Conservation (phyloP, 1,140 invertebrate species). For the Lanistes nyassanus region DNA sequence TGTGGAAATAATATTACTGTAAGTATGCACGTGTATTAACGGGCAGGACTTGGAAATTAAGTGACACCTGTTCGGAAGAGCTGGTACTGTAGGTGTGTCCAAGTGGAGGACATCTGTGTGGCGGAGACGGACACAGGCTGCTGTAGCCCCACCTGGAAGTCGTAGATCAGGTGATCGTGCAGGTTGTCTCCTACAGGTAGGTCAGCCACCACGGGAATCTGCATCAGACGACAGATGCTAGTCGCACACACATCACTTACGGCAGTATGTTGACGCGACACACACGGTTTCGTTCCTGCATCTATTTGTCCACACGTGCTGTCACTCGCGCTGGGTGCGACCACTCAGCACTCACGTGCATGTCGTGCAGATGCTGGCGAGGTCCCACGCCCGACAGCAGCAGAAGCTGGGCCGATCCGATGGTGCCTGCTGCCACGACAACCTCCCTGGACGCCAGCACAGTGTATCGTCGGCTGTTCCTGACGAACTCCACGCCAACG, state of each 20-base stretch:
- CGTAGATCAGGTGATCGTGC: conserved; percentile 74
- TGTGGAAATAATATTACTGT: neutral
- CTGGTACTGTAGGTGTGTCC: conserved; percentile 13
- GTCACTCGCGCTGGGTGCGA: neutral
- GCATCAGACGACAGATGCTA: neutral
- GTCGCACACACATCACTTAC: too few relatives aligned
- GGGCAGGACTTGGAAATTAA: neutral
- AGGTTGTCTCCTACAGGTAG: conserved; percentile 88
- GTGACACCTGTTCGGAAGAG: conserved; percentile 21
- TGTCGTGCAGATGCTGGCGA: conserved; percentile 32
- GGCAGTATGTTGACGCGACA: too few relatives aligned
- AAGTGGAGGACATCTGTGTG: conserved; percentile 11
- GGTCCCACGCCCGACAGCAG: conserved; percentile 93
- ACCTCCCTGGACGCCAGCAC: conserved; percentile 83
- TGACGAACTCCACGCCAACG: conserved; percentile 57
- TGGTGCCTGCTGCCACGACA: conserved; percentile 80
- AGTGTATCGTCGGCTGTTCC: conserved; percentile 67
- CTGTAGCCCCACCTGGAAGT: conserved; percentile 24
- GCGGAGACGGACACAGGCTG: conserved; percentile 18
- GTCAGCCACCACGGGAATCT: conserved; percentile 68
- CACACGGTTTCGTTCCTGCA: neutral
- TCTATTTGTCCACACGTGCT: neutral
- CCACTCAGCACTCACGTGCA: conserved; percentile 33
- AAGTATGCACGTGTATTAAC: neutral
- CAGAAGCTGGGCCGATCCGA: conserved; percentile 88